phyloP scores from a whole-genome alignment of 2,797 vertebrate species.

The Leptodactylus fallax region DNA sequence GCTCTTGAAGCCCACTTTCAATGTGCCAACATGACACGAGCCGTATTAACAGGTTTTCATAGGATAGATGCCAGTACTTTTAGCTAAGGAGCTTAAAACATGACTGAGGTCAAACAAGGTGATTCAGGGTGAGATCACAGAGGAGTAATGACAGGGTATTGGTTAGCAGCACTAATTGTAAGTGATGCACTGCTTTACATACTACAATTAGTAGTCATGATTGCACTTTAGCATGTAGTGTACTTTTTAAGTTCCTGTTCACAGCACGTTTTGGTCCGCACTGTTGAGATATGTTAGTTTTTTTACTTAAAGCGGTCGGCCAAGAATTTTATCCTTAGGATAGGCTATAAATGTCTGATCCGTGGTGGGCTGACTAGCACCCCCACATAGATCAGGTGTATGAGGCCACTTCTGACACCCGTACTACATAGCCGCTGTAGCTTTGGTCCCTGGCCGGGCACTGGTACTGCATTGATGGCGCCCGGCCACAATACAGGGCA shows the following conservation, averaged over 20 bases:
- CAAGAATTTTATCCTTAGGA: too few species aligned
- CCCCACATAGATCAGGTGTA: too few species aligned
- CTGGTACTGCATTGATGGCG: too few species aligned
- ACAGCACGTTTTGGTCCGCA: not conserved
- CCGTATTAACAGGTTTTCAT: not conserved
- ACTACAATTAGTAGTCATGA: not conserved
- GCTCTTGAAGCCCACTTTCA: not conserved
- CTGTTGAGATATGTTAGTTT: not conserved
- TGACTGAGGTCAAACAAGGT: not conserved
- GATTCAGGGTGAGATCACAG: not conserved
- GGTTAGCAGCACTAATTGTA: not conserved
- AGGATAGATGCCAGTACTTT: not conserved
- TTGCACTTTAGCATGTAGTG: not conserved
- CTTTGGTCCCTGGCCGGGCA: too few species aligned
- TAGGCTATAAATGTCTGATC: too few species aligned
- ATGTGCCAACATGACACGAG: not conserved
- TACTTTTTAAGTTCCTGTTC: not conserved
- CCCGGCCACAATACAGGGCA: too few species aligned
- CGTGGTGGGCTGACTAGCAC: too few species aligned
- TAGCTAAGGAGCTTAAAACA: not conserved
- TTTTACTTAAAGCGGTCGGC: too few species aligned
- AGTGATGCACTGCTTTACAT: not conserved
- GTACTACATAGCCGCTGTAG: too few species aligned
- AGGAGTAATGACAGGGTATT: not conserved
- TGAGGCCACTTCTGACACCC: too few species aligned